phyloP scores from a whole-genome alignment of 2,113 vertebrate genomes.

The Leptodactylus fuscus region DNA sequence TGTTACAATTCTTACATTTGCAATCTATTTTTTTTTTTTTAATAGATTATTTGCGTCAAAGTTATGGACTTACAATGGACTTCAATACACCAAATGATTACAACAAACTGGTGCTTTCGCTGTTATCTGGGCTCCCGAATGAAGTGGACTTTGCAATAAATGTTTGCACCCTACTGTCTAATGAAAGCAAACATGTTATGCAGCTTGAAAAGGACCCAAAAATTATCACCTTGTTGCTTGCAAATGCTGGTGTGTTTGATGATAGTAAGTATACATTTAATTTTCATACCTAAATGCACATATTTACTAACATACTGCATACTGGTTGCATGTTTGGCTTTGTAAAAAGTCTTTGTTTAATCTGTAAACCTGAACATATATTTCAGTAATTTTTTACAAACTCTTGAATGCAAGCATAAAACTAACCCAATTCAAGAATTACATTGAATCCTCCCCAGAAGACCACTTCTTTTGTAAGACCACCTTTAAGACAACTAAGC shows the following conservation, averaged over 20 bases:
- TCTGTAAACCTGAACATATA: too few species aligned
- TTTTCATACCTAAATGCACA: background rate
- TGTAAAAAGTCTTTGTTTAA: too few species aligned
- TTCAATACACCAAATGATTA: slow-evolving; percentile 96
- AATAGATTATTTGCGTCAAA: slow-evolving; percentile 98
- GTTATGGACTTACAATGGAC: slow-evolving; percentile 96
- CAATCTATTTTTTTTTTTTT: background rate
- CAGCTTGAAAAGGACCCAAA: slow-evolving; percentile 99
- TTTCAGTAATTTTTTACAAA: too few species aligned
- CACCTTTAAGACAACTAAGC: too few species aligned
- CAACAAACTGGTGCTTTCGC: slow-evolving; percentile 99
- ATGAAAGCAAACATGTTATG: slow-evolving; percentile 99
- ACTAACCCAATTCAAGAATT: too few species aligned
- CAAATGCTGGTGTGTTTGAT: slow-evolving; percentile 96
- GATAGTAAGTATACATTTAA: slow-evolving; percentile 85
- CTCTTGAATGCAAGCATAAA: too few species aligned
- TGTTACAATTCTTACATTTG: too few species aligned
- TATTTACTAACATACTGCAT: too few species aligned
- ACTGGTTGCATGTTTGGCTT: too few species aligned
- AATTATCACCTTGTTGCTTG: slow-evolving; percentile 96
- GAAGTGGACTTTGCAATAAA: slow-evolving; percentile 99
- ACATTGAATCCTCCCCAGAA: too few species aligned
- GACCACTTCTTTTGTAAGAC: too few species aligned
- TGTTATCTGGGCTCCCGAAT: slow-evolving; percentile 97
- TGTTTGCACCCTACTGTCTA: slow-evolving; percentile 97